A percentile compares a stretch with the other conserved stretches of the same genome.
Evolutionary conservation across 2,797 vertebrate genomes (phyloP).

Genomic region (Selene dorsalis): DNA sequence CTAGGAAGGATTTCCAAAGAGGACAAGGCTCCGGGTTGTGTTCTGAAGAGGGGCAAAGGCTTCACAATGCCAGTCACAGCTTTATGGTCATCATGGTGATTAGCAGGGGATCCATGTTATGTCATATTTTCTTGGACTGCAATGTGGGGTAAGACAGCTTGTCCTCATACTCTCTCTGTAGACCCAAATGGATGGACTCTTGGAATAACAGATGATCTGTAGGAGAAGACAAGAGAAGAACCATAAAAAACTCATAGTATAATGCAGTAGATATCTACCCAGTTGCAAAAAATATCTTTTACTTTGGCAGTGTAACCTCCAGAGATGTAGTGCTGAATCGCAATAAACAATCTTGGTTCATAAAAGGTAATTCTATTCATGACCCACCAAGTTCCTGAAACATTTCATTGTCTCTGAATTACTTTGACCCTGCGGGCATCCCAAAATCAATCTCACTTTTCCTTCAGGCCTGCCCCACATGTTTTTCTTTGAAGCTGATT

Average conservation of each 20-base stretch:
- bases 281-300: background rate
- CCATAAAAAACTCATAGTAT: conserved; percentile 5
- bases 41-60: conserved; percentile 53
- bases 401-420: conserved; percentile 6
- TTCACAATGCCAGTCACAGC: conserved; percentile 76
- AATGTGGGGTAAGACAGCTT: conserved; percentile 54
- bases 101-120: conserved; percentile 74
- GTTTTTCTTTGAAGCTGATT: background rate
- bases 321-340: background rate
- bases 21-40: conserved; percentile 53
- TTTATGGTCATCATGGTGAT: conserved; percentile 67
- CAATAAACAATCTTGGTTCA: background rate
- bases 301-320: background rate
- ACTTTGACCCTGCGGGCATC: conserved; percentile 21
- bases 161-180: conserved; percentile 70
- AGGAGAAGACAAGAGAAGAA: conserved; percentile 42
- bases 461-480: background rate
- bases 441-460: conserved; percentile 18
- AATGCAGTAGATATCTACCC: background rate
- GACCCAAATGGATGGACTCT: conserved; percentile 28
- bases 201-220: conserved; percentile 65
- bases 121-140: conserved; percentile 64
- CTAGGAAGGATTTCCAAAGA: conserved; percentile 32
- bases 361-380: background rate
- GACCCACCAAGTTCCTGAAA: background rate